These are phyloP conservation scores for Hydraecia micacea DNA, from an alignment of 2,888 invertebrate species.

Conservation along the genomic window DNA sequence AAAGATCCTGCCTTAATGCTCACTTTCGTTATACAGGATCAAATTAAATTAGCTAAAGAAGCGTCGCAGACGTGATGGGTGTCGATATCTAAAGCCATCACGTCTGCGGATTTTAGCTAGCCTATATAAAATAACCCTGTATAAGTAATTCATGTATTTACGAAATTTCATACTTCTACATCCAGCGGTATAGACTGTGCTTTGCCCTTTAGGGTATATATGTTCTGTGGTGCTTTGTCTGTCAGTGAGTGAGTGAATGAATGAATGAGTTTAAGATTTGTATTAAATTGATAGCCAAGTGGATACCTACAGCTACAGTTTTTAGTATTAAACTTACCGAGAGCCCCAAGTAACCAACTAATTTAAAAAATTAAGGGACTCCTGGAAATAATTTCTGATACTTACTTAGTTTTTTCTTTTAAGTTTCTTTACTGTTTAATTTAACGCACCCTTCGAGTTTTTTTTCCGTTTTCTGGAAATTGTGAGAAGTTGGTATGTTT, in stretches of 20 bases:
- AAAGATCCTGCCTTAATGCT: not conserved
- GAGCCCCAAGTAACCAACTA: not conserved
- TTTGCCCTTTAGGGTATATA: too few relatives aligned
- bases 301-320: not conserved
- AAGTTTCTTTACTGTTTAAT: not conserved
- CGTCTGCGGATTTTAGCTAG: too few relatives aligned
- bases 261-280: not conserved
- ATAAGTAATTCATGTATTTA: not conserved
- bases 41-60: too few relatives aligned
- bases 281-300: not conserved
- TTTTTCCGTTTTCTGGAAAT: not conserved
- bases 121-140: not conserved
- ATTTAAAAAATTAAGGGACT: not conserved
- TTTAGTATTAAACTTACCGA: not conserved
- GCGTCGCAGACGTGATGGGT: too few relatives aligned
- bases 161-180: not conserved
- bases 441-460: too few relatives aligned
- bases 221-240: not conserved
- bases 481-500: not conserved
- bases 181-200: not conserved
- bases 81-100: too few relatives aligned
- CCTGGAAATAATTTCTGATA: not conserved
- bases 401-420: not conserved
- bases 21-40: not conserved
- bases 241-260: not conserved